phyloP scores from a whole-genome alignment of 2,888 invertebrate genomes.

The Monochamus alternatus region DNA sequence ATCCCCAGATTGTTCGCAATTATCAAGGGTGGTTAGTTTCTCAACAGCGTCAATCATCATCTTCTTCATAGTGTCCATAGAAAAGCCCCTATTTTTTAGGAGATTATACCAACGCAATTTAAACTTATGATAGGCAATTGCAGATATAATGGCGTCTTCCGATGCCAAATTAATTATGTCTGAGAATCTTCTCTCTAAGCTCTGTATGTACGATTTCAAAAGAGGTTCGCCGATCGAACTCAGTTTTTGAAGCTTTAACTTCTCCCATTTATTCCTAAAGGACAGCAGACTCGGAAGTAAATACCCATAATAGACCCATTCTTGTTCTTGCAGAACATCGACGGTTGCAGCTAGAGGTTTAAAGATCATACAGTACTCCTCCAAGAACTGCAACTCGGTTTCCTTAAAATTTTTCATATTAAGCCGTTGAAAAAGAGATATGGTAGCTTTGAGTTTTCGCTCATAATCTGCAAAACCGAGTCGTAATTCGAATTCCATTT shows the following conservation, averaged over 20 bases:
- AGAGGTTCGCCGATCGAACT: too few species aligned
- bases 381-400: neutral
- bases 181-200: constrained; percentile 26
- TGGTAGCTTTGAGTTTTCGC: neutral
- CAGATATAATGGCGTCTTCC: constrained; percentile 41
- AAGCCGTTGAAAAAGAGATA: neutral
- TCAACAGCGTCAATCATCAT: too few species aligned
- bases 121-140: neutral
- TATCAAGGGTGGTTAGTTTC: too few species aligned
- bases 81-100: too few species aligned
- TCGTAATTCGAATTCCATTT: neutral
- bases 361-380: neutral
- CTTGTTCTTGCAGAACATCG: constrained; percentile 80
- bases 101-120: neutral
- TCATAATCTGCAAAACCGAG: neutral
- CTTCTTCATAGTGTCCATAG: too few species aligned
- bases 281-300: constrained; percentile 34
- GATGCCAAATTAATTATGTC: constrained; percentile 26
- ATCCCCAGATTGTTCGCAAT: too few species aligned
- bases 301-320: constrained; percentile 67
- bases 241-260: constrained; percentile 24
- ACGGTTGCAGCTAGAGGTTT: neutral
- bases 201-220: neutral
- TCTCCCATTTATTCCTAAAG: constrained; percentile 38
- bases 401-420: neutral